These are phyloP conservation scores for Coturnix japonica DNA, from an alignment of 2,113 vertebrate species.

Conservation along the genomic window DNA sequence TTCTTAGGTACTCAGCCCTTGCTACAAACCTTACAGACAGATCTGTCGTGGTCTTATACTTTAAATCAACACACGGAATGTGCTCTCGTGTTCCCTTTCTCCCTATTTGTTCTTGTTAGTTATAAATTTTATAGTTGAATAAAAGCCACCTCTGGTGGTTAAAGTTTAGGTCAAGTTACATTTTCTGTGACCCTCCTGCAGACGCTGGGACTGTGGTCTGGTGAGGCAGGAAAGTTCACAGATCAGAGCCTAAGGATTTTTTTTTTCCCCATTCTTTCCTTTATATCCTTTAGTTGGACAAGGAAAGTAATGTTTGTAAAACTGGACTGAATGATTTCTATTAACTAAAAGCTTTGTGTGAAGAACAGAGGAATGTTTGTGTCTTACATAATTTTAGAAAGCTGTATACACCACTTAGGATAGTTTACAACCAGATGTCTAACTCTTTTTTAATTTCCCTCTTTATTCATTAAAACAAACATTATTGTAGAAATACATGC, in stretches of 20 bases:
- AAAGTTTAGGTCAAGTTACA: conserved; percentile 55
- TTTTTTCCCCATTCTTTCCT: neutral
- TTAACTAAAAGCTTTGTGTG: conserved; percentile 10
- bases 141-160: conserved; percentile 47
- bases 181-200: conserved; percentile 34
- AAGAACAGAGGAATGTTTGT: neutral
- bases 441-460: conserved; percentile 32
- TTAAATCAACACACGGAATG: neutral
- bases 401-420: neutral
- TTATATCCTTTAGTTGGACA: conserved; percentile 12
- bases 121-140: conserved; percentile 52
- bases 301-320: conserved; percentile 21
- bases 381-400: neutral
- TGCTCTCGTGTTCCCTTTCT: neutral
- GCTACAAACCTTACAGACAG: neutral
- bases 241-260: conserved; percentile 19
- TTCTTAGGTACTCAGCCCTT: neutral
- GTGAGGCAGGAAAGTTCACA: conserved; percentile 41
- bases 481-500: conserved; percentile 15
- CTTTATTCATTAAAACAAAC: conserved; percentile 38
- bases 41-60: neutral
- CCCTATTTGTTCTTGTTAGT: conserved; percentile 36
- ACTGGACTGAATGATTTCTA: neutral
- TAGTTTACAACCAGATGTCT: conserved; percentile 30
- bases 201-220: conserved; percentile 15